Evolutionary conservation across 2,797 vertebrate genomes (phyloP), one percentile per base, ranked within the genome.

Genomic region (Clarias pachynema): DNA sequence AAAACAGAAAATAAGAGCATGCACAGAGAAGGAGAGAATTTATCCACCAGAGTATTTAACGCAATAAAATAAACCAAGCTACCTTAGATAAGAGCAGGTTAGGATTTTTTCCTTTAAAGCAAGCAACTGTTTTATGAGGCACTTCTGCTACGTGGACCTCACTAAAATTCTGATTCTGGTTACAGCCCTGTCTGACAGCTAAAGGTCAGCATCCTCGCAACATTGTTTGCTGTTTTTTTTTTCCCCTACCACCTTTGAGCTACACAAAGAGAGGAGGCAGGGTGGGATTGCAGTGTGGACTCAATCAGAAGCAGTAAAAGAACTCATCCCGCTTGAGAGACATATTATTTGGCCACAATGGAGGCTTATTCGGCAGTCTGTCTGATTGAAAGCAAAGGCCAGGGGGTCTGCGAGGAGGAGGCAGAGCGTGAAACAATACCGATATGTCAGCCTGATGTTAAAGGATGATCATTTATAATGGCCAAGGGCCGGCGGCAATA

Each of bases 281-380:
- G 57, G 37, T 68, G 66, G 81, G n/a, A 78, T 83, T 85, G 31
- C 65, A 68, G 20, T 40, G 80, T 70, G 40, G 59, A 77, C 22
- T 85, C 63, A 80, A 78, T 85, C 62, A 72, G 57, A 74, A 34
- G 14, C 73, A 77, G 79, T 53, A 34, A 69, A 88, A 84, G 79
- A 84, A 83, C 49, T 59, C 14, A 84, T 75, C 63, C 56, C 37
- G 69, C 91, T 73, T 65, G 87, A 69, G 84, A 86, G 84, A 90
- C 89, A 87, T 87, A 89, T 90, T 53, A 82, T 86, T 88, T 85
- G 84, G 84, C 86, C 82, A 90, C 89, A 91, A 89, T 89, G 86
- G 89, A 89, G 90, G 84, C 86, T 84, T 89, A 80, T 66, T 66
- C 62, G 1, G n/a, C 1, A 37, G n/a, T 65, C n/a, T 88, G 83